Conservation (phyloP, 2,797 vertebrate species). For the Paguma larvata region DNA sequence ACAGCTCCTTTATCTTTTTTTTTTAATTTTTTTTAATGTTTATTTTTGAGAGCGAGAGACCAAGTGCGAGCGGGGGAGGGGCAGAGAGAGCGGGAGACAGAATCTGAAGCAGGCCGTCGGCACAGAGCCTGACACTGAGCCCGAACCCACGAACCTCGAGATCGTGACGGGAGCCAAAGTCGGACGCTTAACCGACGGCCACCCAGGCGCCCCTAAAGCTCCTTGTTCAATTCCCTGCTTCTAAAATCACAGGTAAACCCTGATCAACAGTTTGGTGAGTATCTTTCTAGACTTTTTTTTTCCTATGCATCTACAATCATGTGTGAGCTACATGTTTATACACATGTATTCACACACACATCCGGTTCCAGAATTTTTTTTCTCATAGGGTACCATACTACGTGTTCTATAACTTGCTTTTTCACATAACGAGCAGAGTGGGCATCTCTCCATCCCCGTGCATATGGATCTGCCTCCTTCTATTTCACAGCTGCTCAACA, state of each 20-base stretch:
- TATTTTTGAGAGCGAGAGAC: no score
- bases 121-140: no score
- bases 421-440: background rate
- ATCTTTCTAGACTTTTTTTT: background rate
- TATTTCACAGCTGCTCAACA: background rate
- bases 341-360: slow-evolving; percentile 21
- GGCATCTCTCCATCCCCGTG: background rate
- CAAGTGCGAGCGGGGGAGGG: no score
- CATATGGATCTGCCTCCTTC: background rate
- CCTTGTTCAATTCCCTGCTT: background rate
- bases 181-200: no score
- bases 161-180: no score
- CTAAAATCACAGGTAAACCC: background rate
- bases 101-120: no score
- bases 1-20: background rate
- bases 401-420: slow-evolving; percentile 3
- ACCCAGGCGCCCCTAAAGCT: background rate
- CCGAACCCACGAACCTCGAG: no score
- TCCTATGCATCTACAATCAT: background rate
- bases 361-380: background rate
- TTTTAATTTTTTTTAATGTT: no score
- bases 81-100: no score
- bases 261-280: background rate
- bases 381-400: background rate
- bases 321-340: slow-evolving; percentile 1